Percentiles rank a stretch among this genome's conserved stretches.
These are phyloP conservation scores for Gymnothorax reevesii DNA, from an alignment of 2,797 vertebrate genomes.

Conservation along the genomic window DNA sequence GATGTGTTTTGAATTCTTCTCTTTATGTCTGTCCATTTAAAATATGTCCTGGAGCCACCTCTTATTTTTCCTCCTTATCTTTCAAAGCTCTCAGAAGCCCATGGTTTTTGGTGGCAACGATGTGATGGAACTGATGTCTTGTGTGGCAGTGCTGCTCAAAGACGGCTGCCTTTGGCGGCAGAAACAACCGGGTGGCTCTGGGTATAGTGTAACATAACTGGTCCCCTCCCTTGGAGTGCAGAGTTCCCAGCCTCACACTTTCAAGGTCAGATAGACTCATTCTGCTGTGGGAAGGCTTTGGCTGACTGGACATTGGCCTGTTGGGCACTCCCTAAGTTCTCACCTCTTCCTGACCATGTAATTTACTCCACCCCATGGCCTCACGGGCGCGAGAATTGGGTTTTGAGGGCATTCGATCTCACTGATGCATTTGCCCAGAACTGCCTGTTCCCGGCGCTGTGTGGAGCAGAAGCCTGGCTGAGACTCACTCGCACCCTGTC, in stretches of 20 bases:
- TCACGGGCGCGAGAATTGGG: neutral
- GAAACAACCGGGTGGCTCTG: neutral
- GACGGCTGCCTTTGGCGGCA: neutral
- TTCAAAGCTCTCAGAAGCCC: neutral
- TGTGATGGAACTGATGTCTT: neutral
- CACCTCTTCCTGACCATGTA: neutral
- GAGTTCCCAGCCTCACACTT: neutral
- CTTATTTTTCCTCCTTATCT: neutral
- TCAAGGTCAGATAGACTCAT: neutral
- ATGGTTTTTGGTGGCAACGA: neutral
- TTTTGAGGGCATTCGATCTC: neutral
- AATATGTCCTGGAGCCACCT: neutral
- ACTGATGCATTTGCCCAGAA: neutral
- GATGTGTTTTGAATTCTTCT: conserved; percentile 28
- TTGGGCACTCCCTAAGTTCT: neutral
- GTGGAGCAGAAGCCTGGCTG: conserved; percentile 4
- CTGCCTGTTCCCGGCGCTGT: neutral
- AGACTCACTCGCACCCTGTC: neutral
- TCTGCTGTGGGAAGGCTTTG: neutral
- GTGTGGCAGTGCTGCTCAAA: neutral
- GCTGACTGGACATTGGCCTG: neutral
- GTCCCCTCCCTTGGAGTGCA: too few species aligned
- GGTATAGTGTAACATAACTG: neutral
- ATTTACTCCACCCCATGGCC: neutral
- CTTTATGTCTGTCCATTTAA: neutral